Base-by-base conservation (phyloP, 1,140 invertebrate species). In the Riptortus pedestris region DNA sequence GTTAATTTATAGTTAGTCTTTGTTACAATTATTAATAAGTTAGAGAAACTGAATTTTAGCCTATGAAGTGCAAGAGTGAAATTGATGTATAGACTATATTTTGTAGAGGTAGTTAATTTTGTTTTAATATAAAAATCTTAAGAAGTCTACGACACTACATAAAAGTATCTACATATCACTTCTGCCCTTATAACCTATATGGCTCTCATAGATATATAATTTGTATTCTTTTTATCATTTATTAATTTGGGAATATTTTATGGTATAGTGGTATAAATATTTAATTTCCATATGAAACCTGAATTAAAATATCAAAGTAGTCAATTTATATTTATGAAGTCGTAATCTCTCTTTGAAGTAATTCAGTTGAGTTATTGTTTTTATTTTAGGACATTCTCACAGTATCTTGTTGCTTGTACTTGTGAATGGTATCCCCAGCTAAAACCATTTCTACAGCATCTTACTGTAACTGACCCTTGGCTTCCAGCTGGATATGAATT, bases 371-470 rank as follows among this genome's bases (percentile, higher is more conserved):
- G 4, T 14, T 1, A 24, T 55, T 14, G 4, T 55, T 55, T 55
- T 55, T 1, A 24, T 55, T 26, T 3, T 12, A 55, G 51, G 51
- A 55, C 51, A 55, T 14, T 55, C 16, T 55, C 51, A 9, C 22
- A 24, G 14, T 55, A 24, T 55, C 26, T 55, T 14, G 5, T 55
- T 20, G 1, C 24, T 14, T 2, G 26, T 18, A 24, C 24, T 12
- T 55, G 51, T 55, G 51, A 55, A 22, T 55, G 51, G 51, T 55
- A 55, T 55, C 4, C 24, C 16, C 2, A 55, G 16, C 26, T 55
- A 26, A 24, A 27, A 24, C 2, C 18, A 24, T 55, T 24, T 27
- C 24, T 55, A 24, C 16, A 18, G 7, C 16, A 24, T 24, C 26
- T 55, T 14, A 14, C 22, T 24, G 16, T 14, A 26, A 55, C 22